phyloP scores from a whole-genome alignment of 2,113 vertebrate genomes.

The Trogon surrucura region DNA sequence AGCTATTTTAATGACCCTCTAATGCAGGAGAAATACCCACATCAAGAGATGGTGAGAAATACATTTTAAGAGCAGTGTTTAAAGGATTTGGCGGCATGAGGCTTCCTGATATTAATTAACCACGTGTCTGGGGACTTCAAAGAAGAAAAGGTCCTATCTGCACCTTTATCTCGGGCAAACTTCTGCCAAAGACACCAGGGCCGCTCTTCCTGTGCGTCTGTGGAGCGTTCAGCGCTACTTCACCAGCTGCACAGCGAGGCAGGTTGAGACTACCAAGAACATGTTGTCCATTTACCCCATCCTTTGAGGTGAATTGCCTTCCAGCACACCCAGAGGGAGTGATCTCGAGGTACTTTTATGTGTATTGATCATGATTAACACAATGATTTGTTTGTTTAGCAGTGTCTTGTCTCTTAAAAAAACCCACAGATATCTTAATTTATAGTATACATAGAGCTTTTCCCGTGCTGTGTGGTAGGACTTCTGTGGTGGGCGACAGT shows the following conservation, averaged over 20 bases:
- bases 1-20: not conserved
- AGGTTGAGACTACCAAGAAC: not conserved
- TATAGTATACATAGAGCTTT: slow-evolving; percentile 58
- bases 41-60: not conserved
- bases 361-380: not conserved
- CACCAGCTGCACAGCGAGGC: not conserved
- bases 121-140: not conserved
- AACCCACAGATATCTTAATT: not conserved
- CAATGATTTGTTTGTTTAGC: not conserved
- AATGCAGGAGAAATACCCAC: not conserved
- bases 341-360: not conserved
- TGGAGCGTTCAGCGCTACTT: not conserved
- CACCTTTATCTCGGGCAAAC: not conserved
- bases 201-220: not conserved
- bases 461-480: slow-evolving; percentile 66
- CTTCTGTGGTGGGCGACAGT: slow-evolving; percentile 72
- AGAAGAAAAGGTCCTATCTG: not conserved
- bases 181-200: not conserved
- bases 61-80: not conserved
- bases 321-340: not conserved
- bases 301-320: not conserved
- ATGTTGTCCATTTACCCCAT: not conserved
- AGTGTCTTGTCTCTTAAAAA: not conserved
- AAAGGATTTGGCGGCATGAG: not conserved
- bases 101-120: not conserved